A percentile compares a stretch with the other conserved stretches of the same genome.
These are phyloP conservation scores for Drosophila nannoptera DNA, from an alignment of 1,140 invertebrate species.

Conservation along the genomic window DNA sequence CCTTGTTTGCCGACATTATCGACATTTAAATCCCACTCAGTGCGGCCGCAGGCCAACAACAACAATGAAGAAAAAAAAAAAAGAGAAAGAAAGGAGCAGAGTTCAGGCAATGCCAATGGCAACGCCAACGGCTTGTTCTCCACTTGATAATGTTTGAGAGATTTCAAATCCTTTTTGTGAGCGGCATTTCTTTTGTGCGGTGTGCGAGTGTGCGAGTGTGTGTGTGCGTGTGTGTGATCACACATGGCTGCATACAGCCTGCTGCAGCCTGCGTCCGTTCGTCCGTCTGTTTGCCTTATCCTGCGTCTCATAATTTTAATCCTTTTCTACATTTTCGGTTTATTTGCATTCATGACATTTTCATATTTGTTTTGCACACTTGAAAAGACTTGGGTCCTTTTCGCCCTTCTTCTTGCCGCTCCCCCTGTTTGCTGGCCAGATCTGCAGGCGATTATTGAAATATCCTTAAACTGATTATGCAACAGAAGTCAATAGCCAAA, in stretches of 20 bases:
- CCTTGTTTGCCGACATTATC: constrained; percentile 68
- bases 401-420: background rate
- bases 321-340: constrained; percentile 59
- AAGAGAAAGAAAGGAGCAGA: background rate
- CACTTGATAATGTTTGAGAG: constrained; percentile 75
- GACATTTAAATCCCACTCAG: constrained; percentile 73
- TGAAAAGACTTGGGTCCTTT: constrained; percentile 7
- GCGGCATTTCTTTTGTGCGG: constrained; percentile 50
- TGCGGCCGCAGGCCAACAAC: constrained; percentile 34
- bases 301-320: constrained; percentile 72
- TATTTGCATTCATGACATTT: constrained; percentile 57
- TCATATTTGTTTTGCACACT: constrained; percentile 24
- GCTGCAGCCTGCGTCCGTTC: background rate
- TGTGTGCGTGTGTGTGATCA: constrained; percentile 27
- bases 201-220: constrained; percentile 12
- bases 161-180: constrained; percentile 72
- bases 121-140: constrained; percentile 26
- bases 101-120: constrained; percentile 26
- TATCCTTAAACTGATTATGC: constrained; percentile 14
- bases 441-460: constrained; percentile 7
- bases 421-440: background rate
- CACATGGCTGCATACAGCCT: constrained; percentile 39
- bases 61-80: constrained; percentile 2
- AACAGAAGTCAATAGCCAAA: background rate
- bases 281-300: constrained; percentile 55